Conservation (phyloP, 2,888 invertebrate genomes). For the Drosophila stalkeri region DNA sequence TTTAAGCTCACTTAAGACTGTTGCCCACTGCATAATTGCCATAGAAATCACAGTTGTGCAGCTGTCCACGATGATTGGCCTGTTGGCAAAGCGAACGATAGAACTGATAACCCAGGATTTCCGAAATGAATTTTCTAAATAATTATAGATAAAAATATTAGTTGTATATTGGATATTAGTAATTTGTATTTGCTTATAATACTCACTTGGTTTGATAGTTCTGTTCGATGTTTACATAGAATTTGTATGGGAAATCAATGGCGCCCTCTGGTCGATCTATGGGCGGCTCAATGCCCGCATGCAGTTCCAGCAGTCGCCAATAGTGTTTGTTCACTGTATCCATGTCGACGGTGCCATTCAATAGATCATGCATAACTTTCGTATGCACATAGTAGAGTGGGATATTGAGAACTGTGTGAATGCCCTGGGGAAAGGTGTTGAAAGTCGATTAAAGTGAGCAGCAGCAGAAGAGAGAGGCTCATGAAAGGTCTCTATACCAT, state of each 20-base stretch:
- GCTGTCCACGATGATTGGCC: constrained; percentile 90
- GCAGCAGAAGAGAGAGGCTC: too few species aligned
- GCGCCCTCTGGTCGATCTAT: constrained; percentile 88
- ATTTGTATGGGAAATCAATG: constrained; percentile 92
- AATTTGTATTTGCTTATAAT: rapidly evolving
- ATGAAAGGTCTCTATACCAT: too few species aligned
- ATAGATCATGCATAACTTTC: constrained; percentile 89
- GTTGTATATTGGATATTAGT: neutral
- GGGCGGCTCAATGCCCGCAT: constrained; percentile 89
- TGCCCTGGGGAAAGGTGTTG: constrained; percentile 84
- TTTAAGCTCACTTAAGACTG: constrained; percentile 85
- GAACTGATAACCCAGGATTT: constrained; percentile 93
- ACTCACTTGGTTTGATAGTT: constrained; percentile 83
- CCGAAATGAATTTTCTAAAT: constrained; percentile 90
- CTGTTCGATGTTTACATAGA: constrained; percentile 86
- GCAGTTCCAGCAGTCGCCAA: constrained; percentile 88
- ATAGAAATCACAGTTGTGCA: constrained; percentile 94
- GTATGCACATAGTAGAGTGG: constrained; percentile 90
- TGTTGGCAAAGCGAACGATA: constrained; percentile 90
- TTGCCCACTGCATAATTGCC: constrained; percentile 91
- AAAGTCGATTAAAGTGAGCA: neutral
- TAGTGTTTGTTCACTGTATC: constrained; percentile 89
- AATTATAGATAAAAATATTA: constrained; percentile 50
- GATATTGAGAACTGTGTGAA: constrained; percentile 90
- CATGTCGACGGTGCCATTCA: constrained; percentile 87